A percentile compares a stretch with the other conserved stretches of the same genome.
These are phyloP conservation scores for Herminia tarsipennalis DNA, from an alignment of 2,888 invertebrate species.

Conservation along the genomic window DNA sequence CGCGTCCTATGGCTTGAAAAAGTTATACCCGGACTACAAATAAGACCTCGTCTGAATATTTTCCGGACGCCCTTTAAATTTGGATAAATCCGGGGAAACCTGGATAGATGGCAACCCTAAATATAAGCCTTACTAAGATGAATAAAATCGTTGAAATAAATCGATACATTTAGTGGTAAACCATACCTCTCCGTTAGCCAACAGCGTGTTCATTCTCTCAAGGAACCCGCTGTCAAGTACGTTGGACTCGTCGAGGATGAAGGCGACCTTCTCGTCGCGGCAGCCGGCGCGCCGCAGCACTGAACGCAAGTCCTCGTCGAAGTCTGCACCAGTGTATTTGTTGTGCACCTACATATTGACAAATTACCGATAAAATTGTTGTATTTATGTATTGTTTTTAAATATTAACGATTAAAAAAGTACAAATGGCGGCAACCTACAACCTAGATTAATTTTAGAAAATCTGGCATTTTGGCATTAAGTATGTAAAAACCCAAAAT, in stretches of 20 bases:
- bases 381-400: background rate
- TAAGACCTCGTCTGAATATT: too few species aligned
- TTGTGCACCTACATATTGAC: slow-evolving; percentile 92
- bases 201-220: slow-evolving; percentile 99
- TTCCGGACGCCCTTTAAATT: too few species aligned
- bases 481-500: too few species aligned
- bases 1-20: too few species aligned
- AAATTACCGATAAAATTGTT: too few species aligned
- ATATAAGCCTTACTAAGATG: too few species aligned
- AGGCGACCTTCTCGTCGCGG: slow-evolving; percentile 99
- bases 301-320: slow-evolving; percentile 98
- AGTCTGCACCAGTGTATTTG: slow-evolving; percentile 99
- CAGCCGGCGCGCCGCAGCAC: slow-evolving; percentile 95
- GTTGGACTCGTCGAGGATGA: slow-evolving; percentile 99
- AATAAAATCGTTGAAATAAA: too few species aligned
- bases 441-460: too few species aligned
- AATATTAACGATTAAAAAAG: background rate
- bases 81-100: too few species aligned
- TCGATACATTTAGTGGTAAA: background rate
- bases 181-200: slow-evolving; percentile 97
- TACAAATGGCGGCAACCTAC: background rate
- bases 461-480: too few species aligned
- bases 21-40: too few species aligned
- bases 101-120: too few species aligned
- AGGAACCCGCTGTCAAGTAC: slow-evolving; percentile 99